Conservation (phyloP, 2,113 vertebrate species). For the Sebastes schlegelii region DNA sequence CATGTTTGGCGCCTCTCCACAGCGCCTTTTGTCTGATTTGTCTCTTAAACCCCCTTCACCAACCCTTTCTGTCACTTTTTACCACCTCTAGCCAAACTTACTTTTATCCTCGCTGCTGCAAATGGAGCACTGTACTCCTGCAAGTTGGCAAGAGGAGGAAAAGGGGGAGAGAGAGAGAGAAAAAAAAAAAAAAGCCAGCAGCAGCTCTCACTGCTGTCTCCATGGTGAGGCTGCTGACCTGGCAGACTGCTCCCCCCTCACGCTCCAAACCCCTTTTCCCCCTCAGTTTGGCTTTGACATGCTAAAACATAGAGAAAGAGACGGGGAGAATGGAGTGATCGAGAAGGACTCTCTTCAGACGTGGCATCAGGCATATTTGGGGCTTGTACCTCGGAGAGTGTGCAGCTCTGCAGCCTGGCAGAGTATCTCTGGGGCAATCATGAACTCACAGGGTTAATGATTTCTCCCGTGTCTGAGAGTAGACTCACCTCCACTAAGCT, state of each 20-base stretch:
- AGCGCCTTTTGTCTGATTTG: slow-evolving; percentile 36
- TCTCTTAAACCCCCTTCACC: slow-evolving; percentile 49
- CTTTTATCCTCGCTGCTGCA: slow-evolving; percentile 25
- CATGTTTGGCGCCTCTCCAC: slow-evolving; percentile 21
- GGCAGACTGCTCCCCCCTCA: slow-evolving; percentile 56
- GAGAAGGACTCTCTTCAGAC: slow-evolving; percentile 36
- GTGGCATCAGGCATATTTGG: slow-evolving; percentile 33
- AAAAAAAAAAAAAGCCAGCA: slow-evolving; percentile 62
- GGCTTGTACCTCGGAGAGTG: slow-evolving; percentile 9
- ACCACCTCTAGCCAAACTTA: slow-evolving; percentile 22
- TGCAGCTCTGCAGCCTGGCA: slow-evolving; percentile 3
- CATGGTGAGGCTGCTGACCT: slow-evolving; percentile 81
- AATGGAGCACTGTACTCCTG: slow-evolving; percentile 48
- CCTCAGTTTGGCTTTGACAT: slow-evolving; percentile 63
- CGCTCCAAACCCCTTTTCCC: slow-evolving; percentile 11
- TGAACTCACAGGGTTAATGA: slow-evolving; percentile 74
- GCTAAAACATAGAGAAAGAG: slow-evolving; percentile 58
- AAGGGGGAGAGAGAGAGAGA: neutral
- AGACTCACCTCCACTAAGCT: slow-evolving; percentile 52
- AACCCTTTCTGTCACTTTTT: slow-evolving; percentile 37
- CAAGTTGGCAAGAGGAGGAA: slow-evolving; percentile 42
- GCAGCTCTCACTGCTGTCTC: slow-evolving; percentile 72
- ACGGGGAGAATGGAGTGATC: slow-evolving; percentile 42
- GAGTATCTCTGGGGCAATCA: slow-evolving; percentile 50
- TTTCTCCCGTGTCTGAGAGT: slow-evolving; percentile 56